Evolutionary conservation across 2,888 invertebrate genomes (phyloP).

Genomic region (Nephrotoma flavescens): DNA sequence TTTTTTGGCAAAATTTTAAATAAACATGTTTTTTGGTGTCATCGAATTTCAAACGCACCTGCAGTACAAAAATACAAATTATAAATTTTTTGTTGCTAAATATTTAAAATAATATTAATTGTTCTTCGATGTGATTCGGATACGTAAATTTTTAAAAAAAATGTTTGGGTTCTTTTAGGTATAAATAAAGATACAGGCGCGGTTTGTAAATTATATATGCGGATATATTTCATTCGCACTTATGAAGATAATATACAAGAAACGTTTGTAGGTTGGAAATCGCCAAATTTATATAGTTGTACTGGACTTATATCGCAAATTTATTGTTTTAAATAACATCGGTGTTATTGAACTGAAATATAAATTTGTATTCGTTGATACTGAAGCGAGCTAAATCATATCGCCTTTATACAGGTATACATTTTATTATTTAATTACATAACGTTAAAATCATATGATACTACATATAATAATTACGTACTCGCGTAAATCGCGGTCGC

Average conservation of each 20-base stretch:
- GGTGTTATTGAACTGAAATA: background rate
- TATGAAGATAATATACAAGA: background rate
- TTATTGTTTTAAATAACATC: background rate
- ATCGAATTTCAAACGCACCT: background rate
- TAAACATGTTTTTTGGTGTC: background rate
- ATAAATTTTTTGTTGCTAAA: background rate
- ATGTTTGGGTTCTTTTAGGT: background rate
- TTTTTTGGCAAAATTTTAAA: background rate
- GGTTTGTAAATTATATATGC: background rate
- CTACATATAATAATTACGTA: background rate
- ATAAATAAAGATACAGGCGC: background rate
- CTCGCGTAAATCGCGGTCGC: background rate
- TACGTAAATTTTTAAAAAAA: background rate
- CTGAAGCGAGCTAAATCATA: background rate
- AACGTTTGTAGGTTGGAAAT: background rate
- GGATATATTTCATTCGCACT: background rate
- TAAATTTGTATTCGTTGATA: background rate
- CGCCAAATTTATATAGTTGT: background rate
- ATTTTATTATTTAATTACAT: background rate
- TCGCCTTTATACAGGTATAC: background rate
- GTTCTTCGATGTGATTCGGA: background rate
- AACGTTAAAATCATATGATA: background rate
- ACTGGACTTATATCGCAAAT: background rate
- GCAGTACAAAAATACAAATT: background rate
- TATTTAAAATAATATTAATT: background rate